Evolutionary conservation across 2,797 vertebrate genomes (phyloP).

Genomic region (Holocentrus rufus): DNA sequence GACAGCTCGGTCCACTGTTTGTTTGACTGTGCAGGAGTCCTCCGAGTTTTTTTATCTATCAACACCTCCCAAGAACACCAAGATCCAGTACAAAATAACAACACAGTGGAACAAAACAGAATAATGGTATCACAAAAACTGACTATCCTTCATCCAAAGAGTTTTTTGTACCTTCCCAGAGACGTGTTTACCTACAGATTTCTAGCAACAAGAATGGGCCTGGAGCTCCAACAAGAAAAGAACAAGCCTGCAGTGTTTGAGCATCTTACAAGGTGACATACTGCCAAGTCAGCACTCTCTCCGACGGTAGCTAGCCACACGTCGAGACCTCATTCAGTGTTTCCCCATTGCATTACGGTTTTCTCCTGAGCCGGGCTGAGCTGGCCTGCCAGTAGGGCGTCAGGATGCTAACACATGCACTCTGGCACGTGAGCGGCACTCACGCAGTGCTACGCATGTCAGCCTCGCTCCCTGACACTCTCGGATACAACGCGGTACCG

Average conservation of each 20-base stretch:
- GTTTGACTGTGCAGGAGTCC: constrained; percentile 10
- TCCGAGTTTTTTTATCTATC: constrained; percentile 23
- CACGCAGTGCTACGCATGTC: constrained; percentile 45
- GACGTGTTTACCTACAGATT: too few relatives aligned
- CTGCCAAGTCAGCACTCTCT: constrained; percentile 67
- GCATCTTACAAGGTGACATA: constrained; percentile 62
- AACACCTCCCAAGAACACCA: constrained; percentile 18
- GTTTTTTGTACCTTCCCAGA: too few relatives aligned
- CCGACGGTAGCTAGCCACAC: constrained; percentile 53
- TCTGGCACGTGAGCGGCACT: constrained; percentile 53
- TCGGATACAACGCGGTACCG: constrained; percentile 30
- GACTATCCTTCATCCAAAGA: too few relatives aligned
- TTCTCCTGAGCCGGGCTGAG: constrained; percentile 46
- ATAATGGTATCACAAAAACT: too few relatives aligned
- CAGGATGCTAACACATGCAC: constrained; percentile 64
- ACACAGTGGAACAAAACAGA: constrained; percentile 37
- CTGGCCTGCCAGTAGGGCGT: constrained; percentile 51
- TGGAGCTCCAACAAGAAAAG: constrained; percentile 43
- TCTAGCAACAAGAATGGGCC: constrained; percentile 13
- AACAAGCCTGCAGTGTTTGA: constrained; percentile 53
- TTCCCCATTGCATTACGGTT: constrained; percentile 60
- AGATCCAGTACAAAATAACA: constrained; percentile 37
- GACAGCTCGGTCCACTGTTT: background rate
- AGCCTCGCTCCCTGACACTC: constrained; percentile 36
- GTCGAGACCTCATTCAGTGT: constrained; percentile 56